phyloP scores from a whole-genome alignment of 2,113 vertebrate species.

The Echinops telfairi region DNA sequence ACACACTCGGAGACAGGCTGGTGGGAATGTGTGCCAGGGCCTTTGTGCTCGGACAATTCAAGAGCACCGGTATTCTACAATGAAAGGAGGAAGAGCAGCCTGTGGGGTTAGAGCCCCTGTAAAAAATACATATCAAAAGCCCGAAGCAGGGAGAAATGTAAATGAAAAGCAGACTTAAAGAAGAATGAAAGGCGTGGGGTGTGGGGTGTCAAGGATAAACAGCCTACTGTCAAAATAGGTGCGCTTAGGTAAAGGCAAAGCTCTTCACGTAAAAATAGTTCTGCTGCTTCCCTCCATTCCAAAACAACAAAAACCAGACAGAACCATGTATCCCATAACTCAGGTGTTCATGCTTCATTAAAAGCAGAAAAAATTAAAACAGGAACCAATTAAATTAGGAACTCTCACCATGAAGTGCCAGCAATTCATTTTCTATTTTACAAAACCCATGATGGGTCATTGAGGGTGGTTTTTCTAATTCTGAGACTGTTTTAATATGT shows the following conservation, averaged over 20 bases:
- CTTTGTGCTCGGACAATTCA: not conserved
- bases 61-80: not conserved
- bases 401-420: not conserved
- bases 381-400: constrained; percentile 51
- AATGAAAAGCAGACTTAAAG: not conserved
- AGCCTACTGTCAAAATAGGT: not conserved
- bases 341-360: not conserved
- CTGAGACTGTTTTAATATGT: constrained; percentile 25
- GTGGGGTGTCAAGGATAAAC: not conserved
- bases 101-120: not conserved
- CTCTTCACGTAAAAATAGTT: not conserved
- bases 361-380: not conserved
- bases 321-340: too few species aligned
- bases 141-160: not conserved
- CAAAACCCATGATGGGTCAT: constrained; percentile 6
- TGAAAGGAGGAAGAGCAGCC: not conserved
- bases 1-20: not conserved
- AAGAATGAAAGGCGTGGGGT: fast-evolving
- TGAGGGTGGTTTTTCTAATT: not conserved
- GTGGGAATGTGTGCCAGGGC: not conserved
- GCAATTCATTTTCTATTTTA: constrained; percentile 10
- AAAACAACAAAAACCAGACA: not conserved
- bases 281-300: not conserved
- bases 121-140: not conserved
- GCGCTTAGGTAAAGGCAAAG: not conserved